Conservation (phyloP, 2,888 invertebrate genomes). For the Malthinus flaveolus region DNA sequence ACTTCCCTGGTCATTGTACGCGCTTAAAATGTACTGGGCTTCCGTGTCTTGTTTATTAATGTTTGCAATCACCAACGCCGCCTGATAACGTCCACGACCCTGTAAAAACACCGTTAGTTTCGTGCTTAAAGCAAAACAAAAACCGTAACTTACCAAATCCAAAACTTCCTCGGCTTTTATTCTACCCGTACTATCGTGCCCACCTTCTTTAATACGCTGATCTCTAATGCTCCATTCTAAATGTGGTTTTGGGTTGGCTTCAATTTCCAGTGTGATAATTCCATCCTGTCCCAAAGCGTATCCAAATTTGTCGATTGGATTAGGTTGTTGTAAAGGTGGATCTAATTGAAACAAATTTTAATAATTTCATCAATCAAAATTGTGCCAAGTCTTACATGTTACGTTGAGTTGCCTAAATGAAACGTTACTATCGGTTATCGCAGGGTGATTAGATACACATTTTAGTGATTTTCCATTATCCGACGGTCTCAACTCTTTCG, state of each 20-base stretch:
- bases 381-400: conserved; percentile 59
- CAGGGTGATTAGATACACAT: conserved; percentile 71
- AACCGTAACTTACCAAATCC: conserved; percentile 52
- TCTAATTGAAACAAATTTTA: conserved; percentile 55
- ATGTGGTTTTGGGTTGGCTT: conserved; percentile 72
- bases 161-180: conserved; percentile 56
- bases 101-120: conserved; percentile 42
- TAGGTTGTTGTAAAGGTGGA: conserved; percentile 64
- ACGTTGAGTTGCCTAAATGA: conserved; percentile 59
- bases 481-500: conserved; percentile 62
- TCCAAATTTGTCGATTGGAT: conserved; percentile 70
- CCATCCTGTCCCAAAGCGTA: conserved; percentile 73
- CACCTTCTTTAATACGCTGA: conserved; percentile 58
- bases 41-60: conserved; percentile 78
- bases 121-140: too few relatives aligned
- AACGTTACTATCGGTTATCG: conserved; percentile 49
- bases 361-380: background rate
- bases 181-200: conserved; percentile 55
- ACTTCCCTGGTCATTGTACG: conserved; percentile 69
- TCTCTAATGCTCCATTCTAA: conserved; percentile 71
- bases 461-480: conserved; percentile 68
- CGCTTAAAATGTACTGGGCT: conserved; percentile 67
- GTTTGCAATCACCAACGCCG: conserved; percentile 66
- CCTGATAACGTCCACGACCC: conserved; percentile 71
- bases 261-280: conserved; percentile 70